These are phyloP conservation scores for Eristalinus aeneus DNA, from an alignment of 2,888 invertebrate genomes.

Conservation along the genomic window DNA sequence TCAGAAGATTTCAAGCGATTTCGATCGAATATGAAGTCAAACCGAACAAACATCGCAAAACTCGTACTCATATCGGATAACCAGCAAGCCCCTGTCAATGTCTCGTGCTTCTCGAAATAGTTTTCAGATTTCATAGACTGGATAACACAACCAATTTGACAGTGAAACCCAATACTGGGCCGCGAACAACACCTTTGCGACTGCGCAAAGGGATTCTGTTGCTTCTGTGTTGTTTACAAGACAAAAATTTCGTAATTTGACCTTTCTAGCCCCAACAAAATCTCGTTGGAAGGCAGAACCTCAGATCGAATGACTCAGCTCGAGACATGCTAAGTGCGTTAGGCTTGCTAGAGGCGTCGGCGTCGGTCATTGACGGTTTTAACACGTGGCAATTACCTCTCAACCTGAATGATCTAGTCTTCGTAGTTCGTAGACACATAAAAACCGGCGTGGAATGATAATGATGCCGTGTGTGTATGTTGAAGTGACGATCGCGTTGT, in stretches of 20 bases:
- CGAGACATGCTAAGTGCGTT: neutral
- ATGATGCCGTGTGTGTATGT: neutral
- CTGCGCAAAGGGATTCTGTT: neutral
- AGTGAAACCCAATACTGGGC: constrained; percentile 25
- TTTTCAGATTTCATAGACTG: neutral
- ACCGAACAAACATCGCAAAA: constrained; percentile 8
- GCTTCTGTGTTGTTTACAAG: neutral
- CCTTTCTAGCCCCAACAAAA: neutral
- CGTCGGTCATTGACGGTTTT: constrained; percentile 38
- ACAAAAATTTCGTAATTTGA: constrained; percentile 44
- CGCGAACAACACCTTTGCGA: constrained; percentile 27
- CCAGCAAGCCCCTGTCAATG: constrained; percentile 4
- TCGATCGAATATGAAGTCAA: neutral
- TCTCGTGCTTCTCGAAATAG: constrained; percentile 37
- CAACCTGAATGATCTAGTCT: constrained; percentile 45
- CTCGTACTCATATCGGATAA: constrained; percentile 41
- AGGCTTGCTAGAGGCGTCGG: constrained; percentile 50
- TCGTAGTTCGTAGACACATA: neutral
- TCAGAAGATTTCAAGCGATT: neutral
- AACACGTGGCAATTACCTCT: constrained; percentile 64
- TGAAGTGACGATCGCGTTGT: neutral
- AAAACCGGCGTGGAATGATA: constrained; percentile 7
- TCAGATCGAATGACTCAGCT: constrained; percentile 22
- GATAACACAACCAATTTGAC: neutral
- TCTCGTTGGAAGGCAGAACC: neutral